phyloP scores from a whole-genome alignment of 2,113 vertebrate genomes.

The Microcebus lehilahytsara region DNA sequence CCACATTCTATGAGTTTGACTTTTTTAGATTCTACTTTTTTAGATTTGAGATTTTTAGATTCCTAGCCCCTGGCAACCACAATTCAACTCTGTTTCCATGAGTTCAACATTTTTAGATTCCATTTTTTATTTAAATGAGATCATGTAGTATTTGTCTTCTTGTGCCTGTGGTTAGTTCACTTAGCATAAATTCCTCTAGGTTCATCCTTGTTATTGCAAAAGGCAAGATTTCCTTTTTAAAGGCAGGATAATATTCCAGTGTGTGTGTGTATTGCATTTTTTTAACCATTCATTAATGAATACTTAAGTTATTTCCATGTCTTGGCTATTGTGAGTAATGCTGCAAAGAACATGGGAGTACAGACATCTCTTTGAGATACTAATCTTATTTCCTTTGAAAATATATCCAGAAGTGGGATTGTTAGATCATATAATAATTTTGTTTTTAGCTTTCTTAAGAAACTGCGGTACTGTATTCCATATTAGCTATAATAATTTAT shows the following conservation, averaged over 20 bases:
- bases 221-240: not conserved
- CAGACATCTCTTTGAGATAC: not conserved
- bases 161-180: not conserved
- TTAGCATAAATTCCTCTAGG: not conserved
- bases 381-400: not conserved
- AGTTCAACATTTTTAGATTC: not conserved
- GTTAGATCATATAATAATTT: not conserved
- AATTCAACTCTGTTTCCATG: not conserved
- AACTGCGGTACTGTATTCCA: not conserved
- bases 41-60: not conserved
- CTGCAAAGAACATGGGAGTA: not conserved
- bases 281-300: not conserved
- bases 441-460: not conserved
- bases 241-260: not conserved
- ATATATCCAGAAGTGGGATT: not conserved
- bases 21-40: not conserved
- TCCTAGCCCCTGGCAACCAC: not conserved
- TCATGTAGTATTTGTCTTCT: not conserved
- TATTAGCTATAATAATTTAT: not conserved
- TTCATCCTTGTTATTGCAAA: not conserved
- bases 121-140: not conserved
- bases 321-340: not conserved
- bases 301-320: not conserved
- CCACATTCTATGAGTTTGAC: not conserved
- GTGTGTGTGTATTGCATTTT: not conserved